Conservation (phyloP, 1,140 invertebrate species). For the Zaprionus ornatus region DNA sequence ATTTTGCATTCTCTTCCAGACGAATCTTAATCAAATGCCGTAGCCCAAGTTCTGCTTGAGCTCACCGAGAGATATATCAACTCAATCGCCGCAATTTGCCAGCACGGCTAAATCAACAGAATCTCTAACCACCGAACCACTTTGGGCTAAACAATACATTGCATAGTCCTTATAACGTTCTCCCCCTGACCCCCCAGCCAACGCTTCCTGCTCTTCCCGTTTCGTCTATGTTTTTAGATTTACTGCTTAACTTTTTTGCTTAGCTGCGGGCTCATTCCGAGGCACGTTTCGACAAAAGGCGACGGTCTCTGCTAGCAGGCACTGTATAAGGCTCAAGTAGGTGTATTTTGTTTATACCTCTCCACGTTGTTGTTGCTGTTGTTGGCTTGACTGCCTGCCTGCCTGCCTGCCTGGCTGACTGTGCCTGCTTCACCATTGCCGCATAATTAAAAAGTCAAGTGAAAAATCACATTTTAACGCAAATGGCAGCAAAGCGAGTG, state of each 20-base stretch:
- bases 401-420: constrained; percentile 23
- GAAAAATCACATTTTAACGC: constrained; percentile 83
- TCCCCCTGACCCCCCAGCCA: background rate
- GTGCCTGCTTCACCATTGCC: constrained; percentile 43
- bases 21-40: constrained; percentile 23
- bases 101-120: constrained; percentile 34
- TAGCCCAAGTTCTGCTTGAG: constrained; percentile 12
- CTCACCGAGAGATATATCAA: constrained; percentile 37
- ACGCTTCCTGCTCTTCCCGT: background rate
- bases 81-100: constrained; percentile 45
- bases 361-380: constrained; percentile 13
- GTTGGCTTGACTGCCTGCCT: constrained; percentile 35
- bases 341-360: constrained; percentile 62
- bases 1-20: background rate
- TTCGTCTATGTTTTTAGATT: constrained; percentile 60
- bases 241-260: constrained; percentile 71
- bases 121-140: constrained; percentile 15
- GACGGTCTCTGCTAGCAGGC: constrained; percentile 1
- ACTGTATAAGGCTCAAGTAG: constrained; percentile 64
- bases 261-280: constrained; percentile 44
- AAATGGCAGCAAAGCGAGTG: constrained; percentile 46
- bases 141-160: constrained; percentile 25
- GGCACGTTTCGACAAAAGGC: constrained; percentile 55
- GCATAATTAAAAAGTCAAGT: constrained; percentile 83
- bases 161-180: background rate